Conservation (phyloP, 2,113 vertebrate species). For the Perognathus longimembris region DNA sequence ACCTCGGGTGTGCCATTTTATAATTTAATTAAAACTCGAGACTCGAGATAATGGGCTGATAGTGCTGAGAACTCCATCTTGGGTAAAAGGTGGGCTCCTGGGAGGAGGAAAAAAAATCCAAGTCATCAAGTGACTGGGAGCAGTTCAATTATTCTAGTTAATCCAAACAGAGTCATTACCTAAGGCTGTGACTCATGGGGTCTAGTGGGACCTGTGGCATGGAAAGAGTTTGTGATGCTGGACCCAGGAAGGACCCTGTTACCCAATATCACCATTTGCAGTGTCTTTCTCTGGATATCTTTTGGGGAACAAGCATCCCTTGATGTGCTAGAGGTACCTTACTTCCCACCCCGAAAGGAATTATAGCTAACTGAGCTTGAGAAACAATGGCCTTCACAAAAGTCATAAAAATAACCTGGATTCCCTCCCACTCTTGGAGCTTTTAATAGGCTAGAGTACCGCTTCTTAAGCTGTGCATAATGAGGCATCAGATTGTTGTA, state of each 20-base stretch:
- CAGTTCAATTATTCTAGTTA: conserved; percentile 54
- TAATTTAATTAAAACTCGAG: conserved; percentile 69
- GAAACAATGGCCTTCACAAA: neutral
- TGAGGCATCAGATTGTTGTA: neutral
- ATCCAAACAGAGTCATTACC: neutral
- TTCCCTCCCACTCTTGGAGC: neutral
- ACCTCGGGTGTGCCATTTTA: neutral
- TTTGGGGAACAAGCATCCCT: neutral
- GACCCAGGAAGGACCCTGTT: neutral
- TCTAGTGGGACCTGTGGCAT: neutral
- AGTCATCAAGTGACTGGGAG: neutral
- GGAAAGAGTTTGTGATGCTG: neutral
- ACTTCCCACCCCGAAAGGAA: neutral
- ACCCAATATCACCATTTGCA: neutral
- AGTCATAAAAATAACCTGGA: neutral
- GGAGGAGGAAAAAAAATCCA: neutral
- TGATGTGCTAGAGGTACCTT: neutral
- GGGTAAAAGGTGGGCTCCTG: neutral
- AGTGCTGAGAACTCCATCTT: neutral
- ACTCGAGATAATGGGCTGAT: conserved; percentile 64
- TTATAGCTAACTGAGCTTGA: neutral
- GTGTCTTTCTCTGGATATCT: neutral
- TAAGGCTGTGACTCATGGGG: neutral
- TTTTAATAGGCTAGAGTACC: neutral
- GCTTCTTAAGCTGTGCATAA: neutral